Conservation (phyloP, 1,140 invertebrate species). For the Drosophila bifasciata region DNA sequence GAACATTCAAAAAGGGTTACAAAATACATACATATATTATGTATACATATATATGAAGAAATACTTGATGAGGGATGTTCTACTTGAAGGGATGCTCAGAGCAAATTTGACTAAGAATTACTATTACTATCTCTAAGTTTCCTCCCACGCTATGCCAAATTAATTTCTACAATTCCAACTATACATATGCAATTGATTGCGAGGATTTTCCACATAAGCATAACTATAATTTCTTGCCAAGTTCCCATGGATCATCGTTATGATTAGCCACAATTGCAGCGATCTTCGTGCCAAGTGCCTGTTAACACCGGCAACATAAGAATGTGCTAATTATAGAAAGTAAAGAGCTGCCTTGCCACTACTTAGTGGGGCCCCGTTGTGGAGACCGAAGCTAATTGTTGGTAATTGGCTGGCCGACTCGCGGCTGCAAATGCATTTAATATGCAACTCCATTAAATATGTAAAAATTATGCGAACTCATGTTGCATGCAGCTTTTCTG, state of each 20-base stretch:
- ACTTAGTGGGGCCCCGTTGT: slow-evolving; percentile 35
- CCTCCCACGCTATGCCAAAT: background rate
- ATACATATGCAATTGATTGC: slow-evolving; percentile 3
- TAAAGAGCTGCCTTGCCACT: slow-evolving; percentile 21
- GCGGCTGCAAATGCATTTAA: slow-evolving; percentile 48
- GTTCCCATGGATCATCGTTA: slow-evolving; percentile 41
- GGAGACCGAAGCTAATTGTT: slow-evolving; percentile 61
- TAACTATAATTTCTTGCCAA: background rate
- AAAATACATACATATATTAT: too few relatives aligned
- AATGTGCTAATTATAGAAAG: slow-evolving; percentile 72
- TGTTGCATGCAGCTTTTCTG: slow-evolving; percentile 28
- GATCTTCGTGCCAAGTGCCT: slow-evolving; percentile 53
- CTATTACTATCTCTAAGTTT: too few relatives aligned
- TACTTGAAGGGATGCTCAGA: background rate
- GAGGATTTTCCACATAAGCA: slow-evolving; percentile 4
- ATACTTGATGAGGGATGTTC: too few relatives aligned
- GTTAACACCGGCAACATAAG: slow-evolving; percentile 57
- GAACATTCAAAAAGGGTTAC: slow-evolving; percentile 1
- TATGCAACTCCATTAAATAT: slow-evolving; percentile 40
- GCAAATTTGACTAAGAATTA: background rate
- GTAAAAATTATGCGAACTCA: slow-evolving; percentile 52
- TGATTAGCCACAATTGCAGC: slow-evolving; percentile 34
- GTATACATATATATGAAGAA: too few relatives aligned
- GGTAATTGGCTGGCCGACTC: slow-evolving; percentile 50
- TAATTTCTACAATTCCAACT: slow-evolving; percentile 1